A percentile compares a stretch with the other conserved stretches of the same genome.
These are phyloP conservation scores for Spilosoma lubricipeda DNA, from an alignment of 2,888 invertebrate genomes.

Conservation along the genomic window DNA sequence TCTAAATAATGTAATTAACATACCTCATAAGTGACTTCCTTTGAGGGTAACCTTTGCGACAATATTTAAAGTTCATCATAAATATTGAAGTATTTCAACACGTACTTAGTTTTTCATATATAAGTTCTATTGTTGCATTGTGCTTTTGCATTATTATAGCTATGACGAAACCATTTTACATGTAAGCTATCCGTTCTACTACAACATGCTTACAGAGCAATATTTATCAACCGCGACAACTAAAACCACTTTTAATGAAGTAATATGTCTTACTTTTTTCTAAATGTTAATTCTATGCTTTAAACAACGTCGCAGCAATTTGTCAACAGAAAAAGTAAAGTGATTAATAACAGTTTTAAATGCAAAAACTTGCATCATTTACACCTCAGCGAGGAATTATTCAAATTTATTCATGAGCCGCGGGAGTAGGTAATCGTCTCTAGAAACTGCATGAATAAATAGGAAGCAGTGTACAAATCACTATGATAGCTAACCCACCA, in stretches of 20 bases:
- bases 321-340: slow-evolving; percentile 70
- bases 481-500: slow-evolving; percentile 59
- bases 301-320: slow-evolving; percentile 58
- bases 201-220: slow-evolving; percentile 36
- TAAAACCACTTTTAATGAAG: slow-evolving; percentile 39
- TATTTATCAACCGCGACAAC: slow-evolving; percentile 35
- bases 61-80: background rate
- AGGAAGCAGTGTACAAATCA: slow-evolving; percentile 81
- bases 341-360: slow-evolving; percentile 80
- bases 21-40: slow-evolving; percentile 13
- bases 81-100: slow-evolving; percentile 10
- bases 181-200: slow-evolving; percentile 39
- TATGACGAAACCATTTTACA: slow-evolving; percentile 33
- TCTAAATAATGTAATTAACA: slow-evolving; percentile 8
- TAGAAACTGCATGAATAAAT: slow-evolving; percentile 82
- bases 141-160: slow-evolving; percentile 47
- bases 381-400: slow-evolving; percentile 81
- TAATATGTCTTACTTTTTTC: slow-evolving; percentile 34
- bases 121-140: slow-evolving; percentile 22
- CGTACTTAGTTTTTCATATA: background rate
- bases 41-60: slow-evolving; percentile 9
- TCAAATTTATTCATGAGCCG: slow-evolving; percentile 82
- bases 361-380: slow-evolving; percentile 84
- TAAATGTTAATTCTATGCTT: slow-evolving; percentile 39
- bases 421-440: slow-evolving; percentile 81